Conservation (phyloP, 2,113 vertebrate species). For the Etheostoma cragini region DNA sequence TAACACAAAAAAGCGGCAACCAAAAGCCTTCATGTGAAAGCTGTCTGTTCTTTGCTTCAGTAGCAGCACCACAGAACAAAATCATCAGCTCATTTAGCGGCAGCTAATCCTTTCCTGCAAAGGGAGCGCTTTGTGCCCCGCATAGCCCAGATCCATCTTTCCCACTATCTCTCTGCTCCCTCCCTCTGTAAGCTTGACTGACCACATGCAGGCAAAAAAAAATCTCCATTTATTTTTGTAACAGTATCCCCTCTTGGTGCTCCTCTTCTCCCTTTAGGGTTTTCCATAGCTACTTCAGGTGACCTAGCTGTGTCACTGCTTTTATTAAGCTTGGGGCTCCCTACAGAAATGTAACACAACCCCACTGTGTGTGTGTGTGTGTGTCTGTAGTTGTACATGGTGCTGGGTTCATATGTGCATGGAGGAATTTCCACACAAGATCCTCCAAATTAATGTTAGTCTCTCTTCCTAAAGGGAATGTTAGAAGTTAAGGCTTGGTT, state of each 20-base stretch:
- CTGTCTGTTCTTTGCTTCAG: slow-evolving; percentile 39
- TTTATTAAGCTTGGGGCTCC: slow-evolving; percentile 68
- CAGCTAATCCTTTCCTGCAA: slow-evolving; percentile 43
- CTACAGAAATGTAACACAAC: slow-evolving; percentile 49
- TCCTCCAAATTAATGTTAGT: background rate
- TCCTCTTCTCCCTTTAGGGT: slow-evolving; percentile 62
- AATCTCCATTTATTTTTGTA: slow-evolving; percentile 84
- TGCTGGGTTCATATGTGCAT: background rate
- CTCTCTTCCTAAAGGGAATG: slow-evolving; percentile 2
- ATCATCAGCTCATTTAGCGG: slow-evolving; percentile 54
- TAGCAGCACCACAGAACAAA: slow-evolving; percentile 42
- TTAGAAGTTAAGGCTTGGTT: background rate
- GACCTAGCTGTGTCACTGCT: slow-evolving; percentile 72
- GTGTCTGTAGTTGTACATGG: background rate
- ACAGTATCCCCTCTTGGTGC: slow-evolving; percentile 61
- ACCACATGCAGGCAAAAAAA: slow-evolving; percentile 81
- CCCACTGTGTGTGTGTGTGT: slow-evolving; percentile 31
- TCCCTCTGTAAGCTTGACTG: slow-evolving; percentile 72
- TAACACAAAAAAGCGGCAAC: background rate
- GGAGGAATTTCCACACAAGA: background rate
- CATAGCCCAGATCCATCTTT: slow-evolving; percentile 51
- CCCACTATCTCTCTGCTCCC: slow-evolving; percentile 42
- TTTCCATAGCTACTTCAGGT: slow-evolving; percentile 82
- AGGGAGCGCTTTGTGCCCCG: slow-evolving; percentile 47
- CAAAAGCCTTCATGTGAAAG: slow-evolving; percentile 21